Percentiles rank a stretch among this genome's conserved stretches.
Evolutionary conservation across 2,888 invertebrate genomes (phyloP).

Genomic region (Auanema freiburgensis): DNA sequence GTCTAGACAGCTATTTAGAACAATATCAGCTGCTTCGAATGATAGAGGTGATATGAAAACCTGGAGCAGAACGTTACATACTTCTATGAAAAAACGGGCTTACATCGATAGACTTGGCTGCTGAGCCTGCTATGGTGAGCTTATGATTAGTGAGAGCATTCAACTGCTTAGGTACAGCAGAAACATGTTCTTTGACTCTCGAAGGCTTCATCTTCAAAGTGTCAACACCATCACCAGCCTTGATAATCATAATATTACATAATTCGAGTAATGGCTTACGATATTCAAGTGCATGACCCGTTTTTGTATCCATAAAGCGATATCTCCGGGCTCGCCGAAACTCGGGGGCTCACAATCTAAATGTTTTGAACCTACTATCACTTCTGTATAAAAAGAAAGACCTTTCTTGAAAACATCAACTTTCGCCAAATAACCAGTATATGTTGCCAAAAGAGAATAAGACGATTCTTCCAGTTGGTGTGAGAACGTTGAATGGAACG

Average conservation of each 20-base stretch:
- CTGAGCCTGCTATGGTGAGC: not conserved
- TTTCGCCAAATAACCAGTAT: constrained; percentile 8
- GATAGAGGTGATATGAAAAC: constrained; percentile 55
- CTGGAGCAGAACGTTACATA: constrained; percentile 14
- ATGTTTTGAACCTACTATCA: too few relatives aligned
- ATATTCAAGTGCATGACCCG: constrained; percentile 10
- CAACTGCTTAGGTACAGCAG: too few relatives aligned
- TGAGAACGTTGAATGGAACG: constrained; percentile 37
- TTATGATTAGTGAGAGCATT: not conserved
- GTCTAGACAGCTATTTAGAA: constrained; percentile 27
- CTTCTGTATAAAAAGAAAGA: too few relatives aligned
- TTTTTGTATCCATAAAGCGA: constrained; percentile 31
- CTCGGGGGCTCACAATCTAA: constrained; percentile 19
- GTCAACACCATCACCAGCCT: constrained; percentile 21
- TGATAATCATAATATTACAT: not conserved
- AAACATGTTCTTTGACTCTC: not conserved
- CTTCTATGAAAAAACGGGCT: not conserved
- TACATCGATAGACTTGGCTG: not conserved
- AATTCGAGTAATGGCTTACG: not conserved
- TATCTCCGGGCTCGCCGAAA: constrained; percentile 35
- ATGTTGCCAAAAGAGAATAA: constrained; percentile 7
- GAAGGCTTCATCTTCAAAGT: not conserved
- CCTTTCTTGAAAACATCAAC: constrained; percentile 7
- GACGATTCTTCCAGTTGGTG: constrained; percentile 19
- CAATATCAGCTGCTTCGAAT: constrained; percentile 45